These are phyloP conservation scores for Atractosteus spatula DNA, from an alignment of 2,113 vertebrate genomes.

Conservation along the genomic window DNA sequence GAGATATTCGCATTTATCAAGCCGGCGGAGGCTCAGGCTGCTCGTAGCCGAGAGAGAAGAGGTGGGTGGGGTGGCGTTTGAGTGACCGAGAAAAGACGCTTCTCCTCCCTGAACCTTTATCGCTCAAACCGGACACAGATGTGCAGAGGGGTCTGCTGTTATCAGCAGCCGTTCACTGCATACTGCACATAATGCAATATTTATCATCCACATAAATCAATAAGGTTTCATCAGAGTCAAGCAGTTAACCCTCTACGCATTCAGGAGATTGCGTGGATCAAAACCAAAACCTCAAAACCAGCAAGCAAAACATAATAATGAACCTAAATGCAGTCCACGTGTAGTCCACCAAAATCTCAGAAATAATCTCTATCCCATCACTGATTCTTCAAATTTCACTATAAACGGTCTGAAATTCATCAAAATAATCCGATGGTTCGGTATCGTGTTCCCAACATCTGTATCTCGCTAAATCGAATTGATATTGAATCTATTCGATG, in stretches of 20 bases:
- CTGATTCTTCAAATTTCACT: no score
- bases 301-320: no score
- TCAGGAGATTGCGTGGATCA: background rate
- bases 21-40: background rate
- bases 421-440: no score
- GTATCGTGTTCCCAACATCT: no score
- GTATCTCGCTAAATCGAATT: no score
- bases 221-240: constrained; percentile 17
- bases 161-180: constrained; percentile 37
- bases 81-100: background rate
- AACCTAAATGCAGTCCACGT: no score
- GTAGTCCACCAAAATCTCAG: no score
- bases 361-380: no score
- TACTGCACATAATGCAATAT: constrained; percentile 29
- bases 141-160: constrained; percentile 21
- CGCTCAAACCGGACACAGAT: constrained; percentile 10
- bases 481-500: no score
- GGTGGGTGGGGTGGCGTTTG: background rate
- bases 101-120: constrained; percentile 1
- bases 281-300: no score
- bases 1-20: constrained; percentile 10
- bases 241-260: constrained; percentile 5
- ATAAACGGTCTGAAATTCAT: no score
- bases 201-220: constrained; percentile 33
- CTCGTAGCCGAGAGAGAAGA: background rate